Percentiles rank a stretch among this genome's conserved stretches.
phyloP scores from a whole-genome alignment of 1,140 invertebrate genomes.

The Calephelis nemesis region DNA sequence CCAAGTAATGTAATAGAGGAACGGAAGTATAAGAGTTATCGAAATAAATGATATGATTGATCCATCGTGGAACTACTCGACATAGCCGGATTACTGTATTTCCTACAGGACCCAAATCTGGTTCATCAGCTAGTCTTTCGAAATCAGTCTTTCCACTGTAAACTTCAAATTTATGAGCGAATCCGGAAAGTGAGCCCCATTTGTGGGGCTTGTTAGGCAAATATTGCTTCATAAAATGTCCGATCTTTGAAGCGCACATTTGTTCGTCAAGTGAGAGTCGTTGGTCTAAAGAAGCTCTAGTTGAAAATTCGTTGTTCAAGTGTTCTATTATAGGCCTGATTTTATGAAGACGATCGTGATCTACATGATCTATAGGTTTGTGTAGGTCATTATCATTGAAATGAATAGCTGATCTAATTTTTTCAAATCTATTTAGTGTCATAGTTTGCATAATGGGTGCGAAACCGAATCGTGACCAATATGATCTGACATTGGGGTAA shows the following conservation, averaged over 20 bases:
- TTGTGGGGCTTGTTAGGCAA: conserved; percentile 42
- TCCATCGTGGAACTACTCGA: no score
- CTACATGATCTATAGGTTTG: conserved; percentile 31
- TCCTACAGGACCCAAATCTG: no score
- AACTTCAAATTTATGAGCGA: no score
- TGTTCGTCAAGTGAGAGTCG: conserved; percentile 52
- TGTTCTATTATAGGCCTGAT: conserved; percentile 49
- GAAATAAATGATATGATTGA: no score
- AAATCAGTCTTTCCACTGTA: no score
- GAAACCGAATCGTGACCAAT: conserved; percentile 34
- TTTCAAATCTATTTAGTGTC: not conserved
- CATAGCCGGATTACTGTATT: conserved; percentile 32
- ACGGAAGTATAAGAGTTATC: no score
- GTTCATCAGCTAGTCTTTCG: no score
- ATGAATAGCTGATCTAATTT: conserved; percentile 31
- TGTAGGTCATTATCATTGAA: conserved; percentile 36
- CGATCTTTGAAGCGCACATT: conserved; percentile 49
- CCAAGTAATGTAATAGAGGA: no score
- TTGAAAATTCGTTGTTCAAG: conserved; percentile 43
- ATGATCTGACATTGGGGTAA: conserved; percentile 30
- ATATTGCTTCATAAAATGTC: conserved; percentile 50
- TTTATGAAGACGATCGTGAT: conserved; percentile 57
- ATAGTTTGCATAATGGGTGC: no score
- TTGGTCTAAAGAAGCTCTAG: conserved; percentile 40
- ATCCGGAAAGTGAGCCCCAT: no score